Evolutionary conservation across 2,797 vertebrate genomes (phyloP).

Genomic region (Sebastes oblongus): DNA sequence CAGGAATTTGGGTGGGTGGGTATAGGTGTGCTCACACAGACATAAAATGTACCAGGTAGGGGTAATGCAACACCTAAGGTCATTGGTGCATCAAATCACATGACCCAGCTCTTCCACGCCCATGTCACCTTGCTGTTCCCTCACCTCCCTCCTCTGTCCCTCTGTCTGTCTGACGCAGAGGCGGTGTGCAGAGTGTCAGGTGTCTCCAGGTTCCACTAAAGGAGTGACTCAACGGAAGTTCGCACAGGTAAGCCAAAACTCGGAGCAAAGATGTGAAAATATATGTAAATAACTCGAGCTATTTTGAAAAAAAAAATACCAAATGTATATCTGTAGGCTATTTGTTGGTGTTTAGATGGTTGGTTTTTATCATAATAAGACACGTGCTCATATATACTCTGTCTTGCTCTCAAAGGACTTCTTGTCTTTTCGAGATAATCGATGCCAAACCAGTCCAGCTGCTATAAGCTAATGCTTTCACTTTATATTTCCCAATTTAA

Average conservation of each 20-base stretch:
- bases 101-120: constrained; percentile 64
- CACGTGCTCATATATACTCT: constrained; percentile 5
- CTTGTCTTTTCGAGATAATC: background rate
- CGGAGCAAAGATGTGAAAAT: background rate
- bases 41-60: constrained; percentile 47
- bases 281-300: background rate
- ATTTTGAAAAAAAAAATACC: background rate
- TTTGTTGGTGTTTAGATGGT: background rate
- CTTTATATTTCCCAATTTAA: background rate
- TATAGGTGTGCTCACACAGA: too few relatives aligned
- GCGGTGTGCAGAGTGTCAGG: constrained; percentile 64
- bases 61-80: constrained; percentile 44
- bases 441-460: constrained; percentile 16
- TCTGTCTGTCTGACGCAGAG: constrained; percentile 29
- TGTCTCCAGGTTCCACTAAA: constrained; percentile 61
- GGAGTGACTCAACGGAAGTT: constrained; percentile 57
- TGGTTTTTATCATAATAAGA: background rate
- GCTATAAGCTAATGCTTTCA: background rate
- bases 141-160: constrained; percentile 22
- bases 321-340: background rate
- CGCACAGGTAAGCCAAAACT: constrained; percentile 68
- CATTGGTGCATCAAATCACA: constrained; percentile 69
- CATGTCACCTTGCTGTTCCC: constrained; percentile 51
- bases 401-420: background rate
- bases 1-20: constrained; percentile 4